Evolutionary conservation across 2,888 invertebrate species (phyloP), one percentile per base, ranked within the genome.

Genomic region (Saturnia japonica): DNA sequence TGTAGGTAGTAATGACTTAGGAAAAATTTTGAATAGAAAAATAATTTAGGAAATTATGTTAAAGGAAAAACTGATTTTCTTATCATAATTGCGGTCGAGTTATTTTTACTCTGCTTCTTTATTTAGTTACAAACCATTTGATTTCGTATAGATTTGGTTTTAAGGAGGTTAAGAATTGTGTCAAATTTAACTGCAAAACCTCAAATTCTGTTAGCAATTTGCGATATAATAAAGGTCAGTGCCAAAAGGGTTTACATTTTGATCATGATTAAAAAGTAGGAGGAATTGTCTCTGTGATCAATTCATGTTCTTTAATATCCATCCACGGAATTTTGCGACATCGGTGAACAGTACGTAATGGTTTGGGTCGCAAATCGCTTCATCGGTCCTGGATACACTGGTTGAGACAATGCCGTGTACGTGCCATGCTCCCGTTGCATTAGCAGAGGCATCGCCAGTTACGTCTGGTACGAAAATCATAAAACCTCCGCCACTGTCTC

Each of bases 401-500:
- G 85, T 64, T 0, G 89, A 90, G 0, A 90, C 87, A 9, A 89
- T 82, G 0, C 89, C 88, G 11, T 83, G 75, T 12, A 88, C 73
- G 68, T 86, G 77, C 83, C 85, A 89, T 2, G 86, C 75, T 0
- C 88, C 88, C 0, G 80, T 68, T 0, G 80, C 78, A 14, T 76
- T 75, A 4, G 74, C 40, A 11, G 78, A 71, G 0, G 25, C 69
- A 11, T 77, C 77, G 0, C 78, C 78, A 0, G 81, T 60, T 6
- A 62, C 72, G 43, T 87, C 85, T 7, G 87, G 87, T 0, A 86
- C 78, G 72, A 88, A 86, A 7, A 95, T 83, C 28, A 86, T 76
- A 74, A 94, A 88, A 0, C 92, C 94, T 60, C 94, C 93, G 1
- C 95, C 95, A 69, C 94, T 94, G 74, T 94, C 94, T 1, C 94